A percentile compares a stretch with the other conserved stretches of the same genome.
These are phyloP conservation scores for Loris lydekkerianus DNA, from an alignment of 2,797 vertebrate genomes.

Conservation along the genomic window DNA sequence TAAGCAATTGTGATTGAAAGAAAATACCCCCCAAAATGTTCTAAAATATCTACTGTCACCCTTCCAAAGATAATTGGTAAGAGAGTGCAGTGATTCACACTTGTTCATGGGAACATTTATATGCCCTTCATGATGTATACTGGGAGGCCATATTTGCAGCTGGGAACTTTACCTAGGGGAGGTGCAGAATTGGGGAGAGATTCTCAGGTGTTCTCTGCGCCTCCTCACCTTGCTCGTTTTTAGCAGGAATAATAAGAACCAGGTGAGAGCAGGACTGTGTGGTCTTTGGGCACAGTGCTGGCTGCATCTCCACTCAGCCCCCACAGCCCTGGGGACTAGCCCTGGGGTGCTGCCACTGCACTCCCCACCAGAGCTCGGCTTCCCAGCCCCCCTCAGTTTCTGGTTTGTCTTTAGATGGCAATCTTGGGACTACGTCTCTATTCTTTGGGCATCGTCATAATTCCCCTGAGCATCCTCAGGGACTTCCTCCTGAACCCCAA, in stretches of 20 bases:
- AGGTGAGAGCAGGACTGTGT: not conserved
- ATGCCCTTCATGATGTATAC: not conserved
- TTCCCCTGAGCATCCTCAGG: not conserved
- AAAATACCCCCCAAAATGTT: not conserved
- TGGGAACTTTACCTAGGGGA: not conserved
- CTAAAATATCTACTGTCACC: not conserved
- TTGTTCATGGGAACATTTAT: not conserved
- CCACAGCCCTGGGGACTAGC: too few relatives aligned
- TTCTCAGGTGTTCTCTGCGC: not conserved
- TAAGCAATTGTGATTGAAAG: not conserved
- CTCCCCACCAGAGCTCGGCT: not conserved
- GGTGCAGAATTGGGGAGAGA: not conserved
- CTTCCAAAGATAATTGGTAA: not conserved
- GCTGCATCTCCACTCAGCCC: not conserved
- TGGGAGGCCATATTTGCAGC: not conserved
- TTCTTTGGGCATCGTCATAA: not conserved
- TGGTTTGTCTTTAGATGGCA: not conserved
- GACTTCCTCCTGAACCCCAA: not conserved
- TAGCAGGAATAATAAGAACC: not conserved
- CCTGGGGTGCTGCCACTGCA: not conserved
- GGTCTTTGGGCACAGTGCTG: not conserved
- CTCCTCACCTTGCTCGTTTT: not conserved
- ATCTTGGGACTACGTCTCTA: not conserved
- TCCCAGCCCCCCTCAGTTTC: not conserved
- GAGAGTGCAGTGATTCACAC: not conserved